These are phyloP conservation scores for Brachionus asplanchnoidis DNA, from an alignment of 1,140 invertebrate genomes.

Conservation along the genomic window DNA sequence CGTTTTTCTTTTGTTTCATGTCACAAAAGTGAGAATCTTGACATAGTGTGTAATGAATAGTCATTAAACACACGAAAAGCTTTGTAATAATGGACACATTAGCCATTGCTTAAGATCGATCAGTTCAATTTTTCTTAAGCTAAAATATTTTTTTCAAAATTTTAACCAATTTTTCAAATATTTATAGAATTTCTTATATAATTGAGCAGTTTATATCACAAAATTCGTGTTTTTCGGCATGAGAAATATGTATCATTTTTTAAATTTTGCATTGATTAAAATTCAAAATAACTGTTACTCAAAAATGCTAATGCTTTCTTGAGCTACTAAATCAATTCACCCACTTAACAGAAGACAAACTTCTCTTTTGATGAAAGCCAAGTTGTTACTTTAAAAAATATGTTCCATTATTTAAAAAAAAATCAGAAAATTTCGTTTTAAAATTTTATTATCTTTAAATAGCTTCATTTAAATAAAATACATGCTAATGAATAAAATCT, in stretches of 20 bases:
- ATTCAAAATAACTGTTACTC: neutral
- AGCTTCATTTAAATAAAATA: neutral
- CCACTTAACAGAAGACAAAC: neutral
- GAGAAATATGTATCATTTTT: slow-evolving; percentile 3
- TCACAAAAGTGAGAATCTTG: slow-evolving; percentile 5
- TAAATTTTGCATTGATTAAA: neutral
- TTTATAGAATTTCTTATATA: neutral
- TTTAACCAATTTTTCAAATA: neutral
- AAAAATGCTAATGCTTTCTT: neutral
- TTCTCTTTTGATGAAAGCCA: neutral
- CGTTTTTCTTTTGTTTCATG: neutral
- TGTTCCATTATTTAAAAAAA: neutral
- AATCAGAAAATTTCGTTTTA: neutral
- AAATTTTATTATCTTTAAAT: slow-evolving; percentile 7
- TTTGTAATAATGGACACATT: neutral
- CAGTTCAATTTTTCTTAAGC: neutral
- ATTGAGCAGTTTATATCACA: neutral
- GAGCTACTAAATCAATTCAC: neutral
- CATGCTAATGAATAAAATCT: neutral
- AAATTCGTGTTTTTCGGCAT: neutral
- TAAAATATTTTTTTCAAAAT: neutral
- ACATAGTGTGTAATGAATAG: neutral
- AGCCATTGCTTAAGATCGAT: neutral
- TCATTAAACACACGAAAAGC: neutral
- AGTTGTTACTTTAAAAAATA: neutral